Evolutionary conservation across 1,140 invertebrate species (phyloP).

Genomic region (Diuraphis noxia): DNA sequence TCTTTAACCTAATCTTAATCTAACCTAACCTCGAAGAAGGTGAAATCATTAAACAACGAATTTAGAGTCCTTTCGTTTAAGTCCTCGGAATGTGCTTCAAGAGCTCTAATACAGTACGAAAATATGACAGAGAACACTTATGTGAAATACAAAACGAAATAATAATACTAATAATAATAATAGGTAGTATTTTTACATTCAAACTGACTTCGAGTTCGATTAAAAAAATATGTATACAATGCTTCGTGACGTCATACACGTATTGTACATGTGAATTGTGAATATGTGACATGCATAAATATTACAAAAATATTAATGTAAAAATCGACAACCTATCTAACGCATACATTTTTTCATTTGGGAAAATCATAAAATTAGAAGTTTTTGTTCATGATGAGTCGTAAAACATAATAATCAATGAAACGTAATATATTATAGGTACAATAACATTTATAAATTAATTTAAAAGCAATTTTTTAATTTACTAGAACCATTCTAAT

Average conservation of each 20-base stretch:
- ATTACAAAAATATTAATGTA: neutral
- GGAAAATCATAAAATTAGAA: neutral
- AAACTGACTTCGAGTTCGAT: neutral
- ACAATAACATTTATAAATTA: neutral
- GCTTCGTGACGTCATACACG: slow-evolving; percentile 46
- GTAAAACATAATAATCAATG: neutral
- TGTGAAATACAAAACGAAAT: neutral
- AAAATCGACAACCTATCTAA: neutral
- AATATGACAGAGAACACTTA: neutral
- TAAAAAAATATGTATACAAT: slow-evolving; percentile 24
- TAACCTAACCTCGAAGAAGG: neutral
- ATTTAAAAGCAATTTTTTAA: neutral
- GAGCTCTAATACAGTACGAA: neutral
- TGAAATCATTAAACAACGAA: neutral
- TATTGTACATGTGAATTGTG: slow-evolving; percentile 23
- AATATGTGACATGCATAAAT: slow-evolving; percentile 41
- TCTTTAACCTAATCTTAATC: no score
- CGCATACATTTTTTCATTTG: neutral
- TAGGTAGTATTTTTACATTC: slow-evolving; percentile 34
- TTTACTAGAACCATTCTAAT: neutral
- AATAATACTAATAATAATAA: slow-evolving; percentile 1
- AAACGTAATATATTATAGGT: neutral
- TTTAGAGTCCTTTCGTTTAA: neutral
- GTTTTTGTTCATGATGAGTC: neutral
- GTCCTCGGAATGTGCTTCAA: neutral